phyloP scores from a whole-genome alignment of 2,113 vertebrate species.

The Ciconia maguari region DNA sequence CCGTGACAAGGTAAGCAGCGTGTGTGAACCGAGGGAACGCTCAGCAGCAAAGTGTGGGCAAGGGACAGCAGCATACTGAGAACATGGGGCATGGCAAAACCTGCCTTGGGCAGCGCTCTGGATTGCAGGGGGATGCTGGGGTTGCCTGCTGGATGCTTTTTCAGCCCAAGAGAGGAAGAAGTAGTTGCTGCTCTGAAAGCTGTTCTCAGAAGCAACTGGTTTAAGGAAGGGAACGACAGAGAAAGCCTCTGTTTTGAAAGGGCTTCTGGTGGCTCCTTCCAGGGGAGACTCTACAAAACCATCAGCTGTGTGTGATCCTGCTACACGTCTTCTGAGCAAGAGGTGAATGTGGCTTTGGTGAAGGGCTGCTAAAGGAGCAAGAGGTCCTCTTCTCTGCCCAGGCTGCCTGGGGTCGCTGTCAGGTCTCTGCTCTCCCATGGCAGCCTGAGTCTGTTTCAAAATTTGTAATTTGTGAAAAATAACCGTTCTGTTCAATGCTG shows the following conservation, averaged over 20 bases:
- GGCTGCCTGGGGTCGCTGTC: neutral
- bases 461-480: neutral
- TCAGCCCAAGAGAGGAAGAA: neutral
- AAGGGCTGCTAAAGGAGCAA: neutral
- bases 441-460: neutral
- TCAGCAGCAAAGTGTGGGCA: accelerated
- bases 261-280: neutral
- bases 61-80: neutral
- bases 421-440: neutral
- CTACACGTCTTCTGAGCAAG: neutral
- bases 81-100: accelerated
- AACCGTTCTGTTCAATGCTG: neutral
- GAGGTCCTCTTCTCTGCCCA: neutral
- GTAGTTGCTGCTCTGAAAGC: neutral
- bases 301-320: neutral
- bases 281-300: neutral
- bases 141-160: neutral
- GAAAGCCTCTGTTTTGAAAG: neutral
- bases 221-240: neutral
- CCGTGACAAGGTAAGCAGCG: slow-evolving; percentile 84
- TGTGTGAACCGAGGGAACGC: accelerated
- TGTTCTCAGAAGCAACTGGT: neutral
- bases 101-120: neutral
- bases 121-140: neutral
- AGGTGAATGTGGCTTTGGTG: neutral